These are phyloP conservation scores for Acanthis flammea DNA, from an alignment of 2,797 vertebrate genomes.

Conservation along the genomic window DNA sequence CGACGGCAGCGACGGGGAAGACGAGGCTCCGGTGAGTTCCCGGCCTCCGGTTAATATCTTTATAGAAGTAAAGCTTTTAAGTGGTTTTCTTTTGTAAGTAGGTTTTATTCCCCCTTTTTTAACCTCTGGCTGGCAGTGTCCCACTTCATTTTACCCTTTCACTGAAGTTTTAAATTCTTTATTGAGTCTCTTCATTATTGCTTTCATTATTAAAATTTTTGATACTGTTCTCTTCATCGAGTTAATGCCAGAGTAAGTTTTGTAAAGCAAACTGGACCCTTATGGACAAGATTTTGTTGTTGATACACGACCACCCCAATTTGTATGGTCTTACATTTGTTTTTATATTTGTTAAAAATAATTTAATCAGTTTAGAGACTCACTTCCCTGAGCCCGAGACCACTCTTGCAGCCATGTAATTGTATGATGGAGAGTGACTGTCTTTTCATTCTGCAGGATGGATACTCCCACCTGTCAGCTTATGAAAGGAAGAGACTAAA, in stretches of 20 bases:
- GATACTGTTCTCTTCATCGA: background rate
- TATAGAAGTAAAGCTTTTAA: no score
- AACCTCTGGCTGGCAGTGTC: no score
- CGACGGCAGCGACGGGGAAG: background rate
- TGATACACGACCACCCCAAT: rapidly evolving
- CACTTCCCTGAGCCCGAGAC: background rate
- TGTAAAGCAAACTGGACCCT: rapidly evolving
- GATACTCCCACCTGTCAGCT: constrained; percentile 71
- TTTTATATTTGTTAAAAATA: background rate
- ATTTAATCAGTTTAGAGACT: background rate
- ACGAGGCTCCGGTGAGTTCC: background rate
- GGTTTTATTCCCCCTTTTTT: rapidly evolving
- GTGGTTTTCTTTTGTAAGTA: rapidly evolving
- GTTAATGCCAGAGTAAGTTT: background rate
- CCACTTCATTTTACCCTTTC: background rate
- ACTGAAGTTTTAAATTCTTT: background rate
- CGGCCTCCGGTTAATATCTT: background rate
- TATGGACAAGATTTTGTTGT: background rate
- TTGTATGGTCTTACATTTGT: background rate
- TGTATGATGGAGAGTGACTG: background rate
- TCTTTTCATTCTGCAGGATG: constrained; percentile 45
- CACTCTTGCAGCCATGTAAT: rapidly evolving
- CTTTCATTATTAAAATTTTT: rapidly evolving
- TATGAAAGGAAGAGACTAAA: constrained; percentile 88
- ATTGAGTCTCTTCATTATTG: background rate